Base-by-base conservation (phyloP, 2,797 vertebrate genomes). In the Taenioides sp. region DNA sequence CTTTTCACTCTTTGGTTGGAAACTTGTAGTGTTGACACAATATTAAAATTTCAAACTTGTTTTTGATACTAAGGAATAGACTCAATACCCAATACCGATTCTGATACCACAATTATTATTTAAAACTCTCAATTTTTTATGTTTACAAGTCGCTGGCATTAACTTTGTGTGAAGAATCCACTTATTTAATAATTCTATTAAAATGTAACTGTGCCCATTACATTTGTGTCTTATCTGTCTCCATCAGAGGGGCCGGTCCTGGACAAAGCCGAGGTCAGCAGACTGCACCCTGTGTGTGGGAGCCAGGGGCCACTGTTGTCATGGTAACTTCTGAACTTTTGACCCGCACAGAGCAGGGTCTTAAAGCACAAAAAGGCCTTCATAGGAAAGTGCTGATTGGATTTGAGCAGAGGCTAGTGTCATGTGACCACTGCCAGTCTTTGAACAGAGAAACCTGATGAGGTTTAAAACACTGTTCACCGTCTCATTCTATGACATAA, bases 271-370 rank as follows among this genome's bases (percentile, higher is more conserved):
- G 47, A 75, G 55, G 75, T 74, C 65, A 72, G 84, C 77, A 84
- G 79, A 86, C 82, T 74, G 37, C 18, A 22, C 71, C 68, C 71
- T 65, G 69, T 75, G 78, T 69, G 86, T 72, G 83, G 86, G 86
- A 80, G 80, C 64, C 0, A 22, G 69, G 54, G 57, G 76, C 66
- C 37, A 43, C 74, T 73, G 87, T 93, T 92, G 87, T 92, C 87
- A 87, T 84, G 88, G 68, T 89, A 91, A 91, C 78, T 83, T 81
- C 71, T 84, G 77, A 87, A 86, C 81, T 82, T 79, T 87, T 85
- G 73, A 89, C 73, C 72, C 20, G 74, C 65, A 69, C 79, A 27
- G 37, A 31, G 67, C 23, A 63, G 75, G 71, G 66, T 54, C 66
- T 73, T 64, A 74, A 75, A 65, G 75, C 49, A 63, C 65, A 54